Evolutionary conservation across 2,797 vertebrate genomes (phyloP), one percentile per base, ranked within the genome.

Genomic region (Pteronotus mesoamericanus): DNA sequence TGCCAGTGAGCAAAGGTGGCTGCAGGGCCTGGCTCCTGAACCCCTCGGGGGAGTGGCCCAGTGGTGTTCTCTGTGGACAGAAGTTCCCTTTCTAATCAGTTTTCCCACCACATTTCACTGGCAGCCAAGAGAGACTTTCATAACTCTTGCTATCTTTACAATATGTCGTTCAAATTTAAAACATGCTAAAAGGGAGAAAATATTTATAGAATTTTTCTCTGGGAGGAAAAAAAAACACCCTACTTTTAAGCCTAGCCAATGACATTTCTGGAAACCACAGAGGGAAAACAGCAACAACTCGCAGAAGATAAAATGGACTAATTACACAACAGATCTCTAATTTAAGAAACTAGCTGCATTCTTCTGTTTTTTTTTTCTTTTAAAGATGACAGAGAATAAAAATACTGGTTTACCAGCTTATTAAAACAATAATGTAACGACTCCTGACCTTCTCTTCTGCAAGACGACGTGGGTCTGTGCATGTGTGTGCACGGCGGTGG

Each of bases 261-360:
- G 95, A 97, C 97, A 97, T 98, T 98, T 97, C 97, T 98, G 97
- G 97, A 98, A 97, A 96, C 94, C 96, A 93, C 96, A 97, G 96
- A 97, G 90, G 94, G 94, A 98, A 97, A 98, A 95, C 95, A 98
- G 96, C 96, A 94, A 96, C 95, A 97, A 96, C 86, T 94, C 59
- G 34, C 86, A 91, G 96, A 96, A 97, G 95, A 95, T 93, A 71
- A 96, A 94, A 89, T 69, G 74, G 86, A 80, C 97, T 97, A 89
- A 96, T 83, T 97, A 96, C 79, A 91, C 92, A 97, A 89, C 66
- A 97, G 78, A 94, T 94, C 92, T 98, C 83, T 92, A 97, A 94
- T 97, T 97, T 98, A 97, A 95, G 97, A 96, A 98, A 97, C 97
- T 68, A 95, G 96, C 74, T 97, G 79, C 88, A 97, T 68, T 98